Conservation (phyloP, 2,797 vertebrate species). For the Hemibagrus guttatus region DNA sequence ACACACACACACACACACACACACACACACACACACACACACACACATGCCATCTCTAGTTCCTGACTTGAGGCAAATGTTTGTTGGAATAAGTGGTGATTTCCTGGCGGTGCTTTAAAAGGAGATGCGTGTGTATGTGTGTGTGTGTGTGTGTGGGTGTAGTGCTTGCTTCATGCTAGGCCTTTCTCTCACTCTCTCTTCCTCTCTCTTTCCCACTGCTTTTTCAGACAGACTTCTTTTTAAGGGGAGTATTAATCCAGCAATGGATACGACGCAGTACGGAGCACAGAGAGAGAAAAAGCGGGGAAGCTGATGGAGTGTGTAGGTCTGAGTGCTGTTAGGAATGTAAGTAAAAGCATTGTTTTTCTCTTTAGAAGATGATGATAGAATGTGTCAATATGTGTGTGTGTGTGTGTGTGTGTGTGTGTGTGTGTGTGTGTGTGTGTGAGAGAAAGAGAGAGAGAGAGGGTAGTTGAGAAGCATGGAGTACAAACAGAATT, state of each 20-base stretch:
- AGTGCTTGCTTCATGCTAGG: slow-evolving; percentile 12
- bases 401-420: background rate
- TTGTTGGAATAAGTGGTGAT: slow-evolving; percentile 91
- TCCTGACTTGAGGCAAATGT: slow-evolving; percentile 84
- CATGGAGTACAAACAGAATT: slow-evolving; percentile 8
- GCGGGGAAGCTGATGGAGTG: slow-evolving; percentile 33
- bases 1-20: slow-evolving; percentile 30
- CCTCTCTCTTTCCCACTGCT: slow-evolving; percentile 13
- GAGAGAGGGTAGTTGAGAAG: too few species aligned
- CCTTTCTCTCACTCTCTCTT: slow-evolving; percentile 25
- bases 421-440: background rate
- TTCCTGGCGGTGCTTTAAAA: slow-evolving; percentile 81
- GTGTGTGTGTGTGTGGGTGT: slow-evolving; percentile 27
- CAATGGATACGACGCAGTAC: slow-evolving; percentile 59
- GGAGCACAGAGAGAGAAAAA: slow-evolving; percentile 59
- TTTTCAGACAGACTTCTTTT: slow-evolving; percentile 54
- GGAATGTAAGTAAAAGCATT: slow-evolving; percentile 72
- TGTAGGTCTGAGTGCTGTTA: slow-evolving; percentile 44
- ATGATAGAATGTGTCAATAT: background rate
- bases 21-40: slow-evolving; percentile 17
- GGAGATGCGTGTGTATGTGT: slow-evolving; percentile 49
- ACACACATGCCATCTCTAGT: slow-evolving; percentile 51
- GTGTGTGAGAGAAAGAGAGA: background rate
- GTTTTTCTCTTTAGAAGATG: slow-evolving; percentile 56
- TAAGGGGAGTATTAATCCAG: background rate